Base-by-base conservation (phyloP, 2,888 invertebrate species). In the Hipparchia semele region DNA sequence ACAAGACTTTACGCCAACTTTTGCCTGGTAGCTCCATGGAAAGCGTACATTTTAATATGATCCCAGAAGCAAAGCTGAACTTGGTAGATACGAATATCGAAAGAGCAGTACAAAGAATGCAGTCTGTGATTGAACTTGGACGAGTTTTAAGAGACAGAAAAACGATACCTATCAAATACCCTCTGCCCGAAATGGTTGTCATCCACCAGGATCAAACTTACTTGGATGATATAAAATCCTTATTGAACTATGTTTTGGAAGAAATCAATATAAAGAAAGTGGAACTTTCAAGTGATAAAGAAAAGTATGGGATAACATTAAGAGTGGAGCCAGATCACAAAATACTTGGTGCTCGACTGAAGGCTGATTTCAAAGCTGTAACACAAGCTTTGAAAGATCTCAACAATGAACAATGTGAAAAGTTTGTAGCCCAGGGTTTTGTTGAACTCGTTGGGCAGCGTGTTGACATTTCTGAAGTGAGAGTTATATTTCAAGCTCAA, bases 261-360 rank as follows among this genome's bases (percentile, higher is more conserved):
- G 99, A 99, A 91, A 94, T 99, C 83, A 99, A 99, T 88, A 97
- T 99, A 0, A 96, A 96, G 74, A 95, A 95, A 79, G 90, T 99
- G 70, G 97, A 97, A 0, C 94, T 98, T 1, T 98, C 98, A 2
- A 96, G 96, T 59, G 98, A 99, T 82, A 99, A 99, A 89, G 95
- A 96, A 78, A 97, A 97, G 81, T 99, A 98, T 90, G 99, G 98
- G 2, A 97, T 99, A 46, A 96, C 96, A 5, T 88, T 99, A 68
- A 95, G 97, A 82, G 99, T 99, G 0, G 99, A 99, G 85, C 99
- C 99, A 0, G 99, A 99, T 90, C 98, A 98, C 87, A 99, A 98
- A 91, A 94, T 96, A 49, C 95, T 99, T 10, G 99, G 99, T 0
- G 95, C 96, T 10, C 95, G 98, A 74, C 94, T 99, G 59, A 99